These are phyloP conservation scores for Xenentodon cancila DNA, from an alignment of 2,797 vertebrate species.

Conservation along the genomic window DNA sequence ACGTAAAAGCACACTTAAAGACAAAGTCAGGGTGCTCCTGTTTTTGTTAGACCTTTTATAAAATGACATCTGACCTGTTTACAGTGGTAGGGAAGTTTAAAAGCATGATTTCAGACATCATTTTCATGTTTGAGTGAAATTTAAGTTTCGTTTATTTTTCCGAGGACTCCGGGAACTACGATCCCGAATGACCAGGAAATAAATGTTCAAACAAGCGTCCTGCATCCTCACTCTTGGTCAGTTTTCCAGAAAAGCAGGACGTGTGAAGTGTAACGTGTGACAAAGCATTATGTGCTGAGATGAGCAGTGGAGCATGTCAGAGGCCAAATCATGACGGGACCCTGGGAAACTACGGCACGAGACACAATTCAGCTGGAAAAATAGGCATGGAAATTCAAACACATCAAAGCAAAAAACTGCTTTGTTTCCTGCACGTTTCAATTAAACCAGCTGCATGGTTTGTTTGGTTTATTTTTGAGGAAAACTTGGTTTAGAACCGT, in stretches of 20 bases:
- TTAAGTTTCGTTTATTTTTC: neutral
- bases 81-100: conserved; percentile 2
- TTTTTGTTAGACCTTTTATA: neutral
- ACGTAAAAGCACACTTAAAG: conserved; percentile 38
- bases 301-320: conserved; percentile 36
- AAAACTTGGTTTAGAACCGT: conserved; percentile 59
- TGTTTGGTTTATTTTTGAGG: conserved; percentile 32
- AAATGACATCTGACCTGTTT: conserved; percentile 6
- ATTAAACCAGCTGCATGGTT: conserved; percentile 72
- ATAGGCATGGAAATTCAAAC: conserved; percentile 58
- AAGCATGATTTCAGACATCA: conserved; percentile 13
- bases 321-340: conserved; percentile 51
- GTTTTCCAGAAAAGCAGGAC: neutral
- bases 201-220: too few relatives aligned
- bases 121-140: conserved; percentile 5
- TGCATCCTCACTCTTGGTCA: too few relatives aligned
- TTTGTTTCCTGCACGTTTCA: conserved; percentile 79
- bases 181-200: too few relatives aligned
- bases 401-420: conserved; percentile 80
- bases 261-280: conserved; percentile 11
- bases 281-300: neutral
- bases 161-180: neutral
- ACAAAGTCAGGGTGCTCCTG: conserved; percentile 17
- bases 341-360: conserved; percentile 51
- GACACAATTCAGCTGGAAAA: conserved; percentile 60